phyloP scores from a whole-genome alignment of 2,113 vertebrate genomes.

The Forbesichthys agassizii region DNA sequence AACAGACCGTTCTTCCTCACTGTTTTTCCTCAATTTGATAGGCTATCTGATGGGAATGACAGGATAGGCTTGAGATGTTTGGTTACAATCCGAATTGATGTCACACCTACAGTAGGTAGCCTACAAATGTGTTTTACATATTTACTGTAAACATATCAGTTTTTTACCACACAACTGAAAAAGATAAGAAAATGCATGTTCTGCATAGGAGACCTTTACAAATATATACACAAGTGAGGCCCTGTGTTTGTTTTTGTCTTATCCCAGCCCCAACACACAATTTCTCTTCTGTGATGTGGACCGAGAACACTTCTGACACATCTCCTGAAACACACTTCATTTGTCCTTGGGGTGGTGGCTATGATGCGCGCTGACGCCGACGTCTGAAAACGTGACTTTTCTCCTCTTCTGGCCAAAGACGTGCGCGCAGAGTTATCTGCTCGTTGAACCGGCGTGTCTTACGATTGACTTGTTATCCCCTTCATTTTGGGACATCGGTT shows the following conservation, averaged over 20 bases:
- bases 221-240: neutral
- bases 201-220: too few species aligned
- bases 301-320: slow-evolving; percentile 76
- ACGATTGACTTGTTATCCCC: slow-evolving; percentile 51
- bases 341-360: slow-evolving; percentile 67
- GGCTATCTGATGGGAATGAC: too few species aligned
- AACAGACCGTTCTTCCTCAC: slow-evolving; percentile 6
- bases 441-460: slow-evolving; percentile 62
- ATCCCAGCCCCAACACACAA: slow-evolving; percentile 42
- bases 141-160: too few species aligned
- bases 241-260: slow-evolving; percentile 65
- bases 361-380: slow-evolving; percentile 74
- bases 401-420: slow-evolving; percentile 71
- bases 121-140: too few species aligned
- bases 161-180: too few species aligned
- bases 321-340: slow-evolving; percentile 73
- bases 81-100: too few species aligned
- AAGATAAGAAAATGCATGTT: too few species aligned
- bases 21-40: too few species aligned
- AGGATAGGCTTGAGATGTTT: too few species aligned
- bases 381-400: slow-evolving; percentile 76
- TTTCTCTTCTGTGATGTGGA: slow-evolving; percentile 69
- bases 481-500: slow-evolving; percentile 70
- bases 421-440: slow-evolving; percentile 49
- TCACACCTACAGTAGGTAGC: too few species aligned